These are phyloP conservation scores for Procambarus virginalis DNA, from an alignment of 1,140 invertebrate genomes.

Conservation along the genomic window DNA sequence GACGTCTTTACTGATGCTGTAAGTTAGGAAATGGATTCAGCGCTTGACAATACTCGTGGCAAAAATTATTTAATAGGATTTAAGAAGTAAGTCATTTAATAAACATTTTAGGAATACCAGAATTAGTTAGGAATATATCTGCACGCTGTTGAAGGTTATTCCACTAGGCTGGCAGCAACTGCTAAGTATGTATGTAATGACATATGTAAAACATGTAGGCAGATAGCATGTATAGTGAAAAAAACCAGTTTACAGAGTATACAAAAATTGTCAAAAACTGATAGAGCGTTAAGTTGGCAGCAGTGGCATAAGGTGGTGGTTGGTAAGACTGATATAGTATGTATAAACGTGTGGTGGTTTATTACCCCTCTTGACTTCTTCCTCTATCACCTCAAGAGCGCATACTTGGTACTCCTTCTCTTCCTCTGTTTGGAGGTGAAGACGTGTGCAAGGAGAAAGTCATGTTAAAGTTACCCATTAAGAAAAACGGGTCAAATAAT, in stretches of 20 bases:
- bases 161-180: neutral
- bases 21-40: too few relatives aligned
- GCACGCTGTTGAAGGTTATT: neutral
- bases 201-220: neutral
- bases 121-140: neutral
- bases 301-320: neutral
- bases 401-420: slow-evolving; percentile 58
- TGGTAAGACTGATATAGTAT: neutral
- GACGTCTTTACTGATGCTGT: too few relatives aligned
- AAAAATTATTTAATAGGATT: too few relatives aligned
- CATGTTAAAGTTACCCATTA: neutral
- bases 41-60: too few relatives aligned
- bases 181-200: neutral
- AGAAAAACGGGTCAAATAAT: neutral
- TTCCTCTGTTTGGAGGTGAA: slow-evolving; percentile 52
- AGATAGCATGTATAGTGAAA: neutral
- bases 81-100: too few relatives aligned
- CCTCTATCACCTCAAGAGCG: slow-evolving; percentile 49
- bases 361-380: slow-evolving; percentile 60
- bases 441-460: slow-evolving; percentile 32
- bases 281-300: neutral
- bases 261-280: neutral
- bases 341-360: slow-evolving; percentile 6
- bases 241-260: neutral
- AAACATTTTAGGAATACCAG: too few relatives aligned